Base-by-base conservation (phyloP, 1,140 invertebrate species). In the Leguminivora glycinivorella region DNA sequence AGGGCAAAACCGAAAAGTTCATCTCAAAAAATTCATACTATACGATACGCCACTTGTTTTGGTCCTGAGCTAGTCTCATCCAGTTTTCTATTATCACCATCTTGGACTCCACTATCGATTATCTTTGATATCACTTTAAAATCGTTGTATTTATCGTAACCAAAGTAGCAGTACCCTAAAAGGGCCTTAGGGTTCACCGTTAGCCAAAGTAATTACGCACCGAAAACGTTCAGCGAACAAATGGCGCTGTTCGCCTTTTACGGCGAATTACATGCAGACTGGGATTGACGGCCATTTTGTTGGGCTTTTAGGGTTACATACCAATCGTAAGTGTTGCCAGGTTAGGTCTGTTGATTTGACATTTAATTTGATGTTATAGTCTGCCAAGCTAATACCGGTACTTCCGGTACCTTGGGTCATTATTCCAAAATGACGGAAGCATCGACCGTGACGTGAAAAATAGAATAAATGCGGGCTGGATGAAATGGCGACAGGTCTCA, bases 201-300 rank as follows among this genome's bases (percentile, higher is more conserved):
- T 63, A 63, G n/a, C 58, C 26, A 29, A 63, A 63, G 58, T 63
- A 63, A 63, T 63, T 63, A 29, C 58, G n/a, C 10, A 31, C 29
- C 25, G n/a, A 63, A 63, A 63, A 63, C 14, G 58, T 29, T 17
- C 58, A 4, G 4, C 26, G 3, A 63, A 31, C 58, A 63, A 63
- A 63, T 63, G 58, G 29, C 58, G 17, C 58, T 17, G 26, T 24
- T 12, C 3, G 22, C 58, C 58, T 19, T 63, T 63, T 63, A 63
- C 31, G 58, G 58, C 1, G 12, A 60, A 60, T 63, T 9, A 63
- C 58, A 63, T 63, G 26, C 56, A 29, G 22, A 56, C 25, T 24
- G 9, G 9, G 26, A 29, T 63, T 63, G 58, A 63, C 58, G 58
- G 10, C 2, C 56, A n/a, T 60, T 63, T 63, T 63, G 58, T 63